A percentile compares a stretch with the other conserved stretches of the same genome.
phyloP scores from a whole-genome alignment of 2,797 vertebrate species.

The Malurus leucopterus region DNA sequence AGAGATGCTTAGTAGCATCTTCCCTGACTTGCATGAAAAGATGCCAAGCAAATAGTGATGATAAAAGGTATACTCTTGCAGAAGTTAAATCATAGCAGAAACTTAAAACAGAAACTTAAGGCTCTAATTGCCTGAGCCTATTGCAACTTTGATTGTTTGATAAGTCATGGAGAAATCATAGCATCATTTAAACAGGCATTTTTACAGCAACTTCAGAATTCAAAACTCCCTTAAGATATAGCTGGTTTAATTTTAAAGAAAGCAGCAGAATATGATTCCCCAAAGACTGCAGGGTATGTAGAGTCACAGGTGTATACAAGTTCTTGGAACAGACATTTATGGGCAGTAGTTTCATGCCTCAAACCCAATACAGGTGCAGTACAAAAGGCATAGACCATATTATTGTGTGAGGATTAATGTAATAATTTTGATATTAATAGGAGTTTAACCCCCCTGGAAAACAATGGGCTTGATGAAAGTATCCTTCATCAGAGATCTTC shows the following conservation, averaged over 20 bases:
- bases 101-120: neutral
- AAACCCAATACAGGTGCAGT: neutral
- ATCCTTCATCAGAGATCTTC: neutral
- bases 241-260: neutral
- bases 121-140: neutral
- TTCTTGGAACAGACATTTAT: neutral
- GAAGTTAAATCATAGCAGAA: neutral
- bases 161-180: neutral
- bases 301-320: neutral
- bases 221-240: neutral
- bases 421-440: conserved; percentile 1
- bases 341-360: neutral
- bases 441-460: neutral
- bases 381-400: neutral
- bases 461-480: neutral
- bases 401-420: neutral
- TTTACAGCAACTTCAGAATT: neutral
- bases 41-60: neutral
- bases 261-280: neutral
- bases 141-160: neutral
- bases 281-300: neutral
- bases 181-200: neutral
- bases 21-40: neutral
- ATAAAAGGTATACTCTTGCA: neutral
- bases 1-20: neutral